Evolutionary conservation across 2,113 vertebrate species (phyloP), one percentile per base, ranked within the genome.

Genomic region (Craseonycteris thonglongyai): DNA sequence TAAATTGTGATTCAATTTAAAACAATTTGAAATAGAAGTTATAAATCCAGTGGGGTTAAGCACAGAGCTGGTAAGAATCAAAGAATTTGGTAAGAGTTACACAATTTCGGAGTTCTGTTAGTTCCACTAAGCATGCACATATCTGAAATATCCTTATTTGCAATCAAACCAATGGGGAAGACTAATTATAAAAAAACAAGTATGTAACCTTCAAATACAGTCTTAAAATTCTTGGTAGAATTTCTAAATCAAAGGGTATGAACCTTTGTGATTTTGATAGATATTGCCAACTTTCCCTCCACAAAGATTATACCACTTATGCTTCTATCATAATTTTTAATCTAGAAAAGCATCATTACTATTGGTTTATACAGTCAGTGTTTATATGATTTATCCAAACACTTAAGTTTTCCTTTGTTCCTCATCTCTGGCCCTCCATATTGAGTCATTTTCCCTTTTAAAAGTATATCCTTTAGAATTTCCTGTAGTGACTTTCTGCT

Each of bases 1-100:
- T 96, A 74, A 68, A 94, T n/a, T 90, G 69, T 82, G 90, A 94
- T 83, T 96, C 18, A 15, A 28, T 63, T 86, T 47, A 90, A 66
- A 87, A 40, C 38, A 91, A 58, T 91, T 95, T 69, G 63, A 79
- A 93, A 30, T 35, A 82, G 42, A 71, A 72, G 45, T 91, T 80
- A 69, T 89, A 94, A 94, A 91, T 74, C 45, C 15, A 72, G 33
- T 38, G 71, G 38, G 42, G n/a, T 28, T 96, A 24, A 72, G 87
- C 18, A 45, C 16, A 94, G 33, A 83, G 28, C 15, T 7, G 51
- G 38, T 45, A 56, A 79, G 33, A 58, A n/a, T 49, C 42, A 80
- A 90, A 88, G 76, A 75, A 76, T 81, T 86, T 72, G 81, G 59
- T 15, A 82, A 86, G 35, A 58, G 59, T 76, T 61, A 11, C 65